A percentile compares a stretch with the other conserved stretches of the same genome.
phyloP scores from a whole-genome alignment of 1,140 invertebrate genomes.

The Thaumetopoea pityocampa region DNA sequence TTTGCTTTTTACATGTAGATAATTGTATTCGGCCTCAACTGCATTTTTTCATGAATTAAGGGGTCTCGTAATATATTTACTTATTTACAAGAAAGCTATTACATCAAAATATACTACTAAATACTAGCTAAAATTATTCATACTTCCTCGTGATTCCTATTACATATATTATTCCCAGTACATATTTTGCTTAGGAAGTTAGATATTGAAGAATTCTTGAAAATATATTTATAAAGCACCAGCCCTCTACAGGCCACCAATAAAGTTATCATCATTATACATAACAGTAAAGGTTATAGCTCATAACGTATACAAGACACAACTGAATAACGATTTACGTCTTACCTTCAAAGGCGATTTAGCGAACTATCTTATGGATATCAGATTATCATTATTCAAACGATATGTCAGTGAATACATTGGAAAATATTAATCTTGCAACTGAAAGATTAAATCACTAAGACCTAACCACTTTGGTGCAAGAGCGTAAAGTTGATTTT shows the following conservation, averaged over 20 bases:
- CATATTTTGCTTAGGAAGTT: too few relatives aligned
- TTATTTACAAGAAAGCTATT: too few relatives aligned
- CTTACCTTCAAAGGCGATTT: constrained; percentile 8
- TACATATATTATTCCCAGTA: too few relatives aligned
- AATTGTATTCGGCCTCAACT: too few relatives aligned
- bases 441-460: neutral
- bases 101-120: too few relatives aligned
- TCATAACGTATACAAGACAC: neutral
- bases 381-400: constrained; percentile 17
- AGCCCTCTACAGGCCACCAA: constrained; percentile 2
- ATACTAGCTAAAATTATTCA: too few relatives aligned
- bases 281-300: constrained; percentile 3
- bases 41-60: too few relatives aligned
- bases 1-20: too few relatives aligned
- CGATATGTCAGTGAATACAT: constrained; percentile 1
- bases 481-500: neutral
- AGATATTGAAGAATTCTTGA: too few relatives aligned
- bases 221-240: constrained; percentile 3
- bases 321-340: constrained; percentile 17
- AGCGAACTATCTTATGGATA: constrained; percentile 16
- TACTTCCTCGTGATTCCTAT: too few relatives aligned
- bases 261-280: constrained; percentile 2
- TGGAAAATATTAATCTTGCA: neutral
- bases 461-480: constrained; percentile 3
- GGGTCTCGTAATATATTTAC: too few relatives aligned